These are phyloP conservation scores for Darevskia mixta DNA, from an alignment of 2,797 vertebrate genomes.

Conservation along the genomic window DNA sequence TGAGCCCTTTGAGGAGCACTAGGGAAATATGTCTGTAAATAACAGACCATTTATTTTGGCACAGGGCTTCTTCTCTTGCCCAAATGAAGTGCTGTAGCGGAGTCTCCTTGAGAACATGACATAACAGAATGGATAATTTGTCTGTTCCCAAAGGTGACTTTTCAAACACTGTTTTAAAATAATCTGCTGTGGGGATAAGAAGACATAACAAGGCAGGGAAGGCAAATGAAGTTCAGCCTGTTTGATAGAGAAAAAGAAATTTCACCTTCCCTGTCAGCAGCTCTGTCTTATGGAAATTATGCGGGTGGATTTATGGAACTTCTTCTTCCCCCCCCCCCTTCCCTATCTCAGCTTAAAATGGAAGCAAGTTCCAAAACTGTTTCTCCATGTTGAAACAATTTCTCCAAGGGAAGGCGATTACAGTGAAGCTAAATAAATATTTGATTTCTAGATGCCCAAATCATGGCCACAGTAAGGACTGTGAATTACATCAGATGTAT, in stretches of 20 bases:
- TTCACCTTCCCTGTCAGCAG: conserved; percentile 60
- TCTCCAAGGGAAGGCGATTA: background rate
- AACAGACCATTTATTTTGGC: conserved; percentile 62
- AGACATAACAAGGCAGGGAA: conserved; percentile 52
- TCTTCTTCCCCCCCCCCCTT: background rate
- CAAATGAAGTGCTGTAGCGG: conserved; percentile 54
- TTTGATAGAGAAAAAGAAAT: conserved; percentile 60
- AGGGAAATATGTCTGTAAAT: conserved; percentile 67
- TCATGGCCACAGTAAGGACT: background rate
- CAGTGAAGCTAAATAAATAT: background rate
- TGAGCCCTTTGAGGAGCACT: conserved; percentile 58
- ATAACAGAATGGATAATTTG: conserved; percentile 67
- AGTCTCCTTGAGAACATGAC: conserved; percentile 64
- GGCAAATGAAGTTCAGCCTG: conserved; percentile 57
- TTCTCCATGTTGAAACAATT: conserved; percentile 10
- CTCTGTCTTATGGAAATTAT: conserved; percentile 39
- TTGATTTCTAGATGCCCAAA: background rate
- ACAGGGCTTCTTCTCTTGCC: conserved; percentile 46
- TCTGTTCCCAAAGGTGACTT: conserved; percentile 66
- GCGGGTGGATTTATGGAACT: conserved; percentile 27
- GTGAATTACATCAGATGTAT: background rate
- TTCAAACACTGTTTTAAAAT: conserved; percentile 57
- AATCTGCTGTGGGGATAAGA: conserved; percentile 39
- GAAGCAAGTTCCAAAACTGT: background rate
- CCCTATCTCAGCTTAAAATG: background rate